Evolutionary conservation across 37 sponge, comb jelly and placozoan species (phyloP).

Genomic region (Beroe ovata): DNA sequence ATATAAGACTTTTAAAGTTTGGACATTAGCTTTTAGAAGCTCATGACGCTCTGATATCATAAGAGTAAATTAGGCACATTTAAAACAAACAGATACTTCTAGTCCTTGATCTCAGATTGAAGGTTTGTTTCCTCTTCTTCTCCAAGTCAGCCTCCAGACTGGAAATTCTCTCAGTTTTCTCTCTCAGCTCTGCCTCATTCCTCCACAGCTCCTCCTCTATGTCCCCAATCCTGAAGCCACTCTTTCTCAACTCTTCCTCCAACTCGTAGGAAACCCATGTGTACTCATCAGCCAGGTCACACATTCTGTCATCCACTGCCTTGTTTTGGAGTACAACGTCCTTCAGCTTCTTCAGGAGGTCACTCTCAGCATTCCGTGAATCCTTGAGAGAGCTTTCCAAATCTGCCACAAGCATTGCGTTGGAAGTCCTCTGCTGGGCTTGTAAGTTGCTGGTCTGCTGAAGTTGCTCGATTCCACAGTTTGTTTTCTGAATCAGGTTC

Average conservation of each 20-base stretch:
- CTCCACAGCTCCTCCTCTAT: background rate
- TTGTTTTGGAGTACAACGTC: conserved; percentile 6
- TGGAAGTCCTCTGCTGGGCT: background rate
- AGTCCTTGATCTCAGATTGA: background rate
- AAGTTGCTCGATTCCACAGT: conserved; percentile 3
- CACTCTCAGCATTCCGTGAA: background rate
- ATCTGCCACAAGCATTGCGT: background rate
- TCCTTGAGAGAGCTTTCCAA: background rate
- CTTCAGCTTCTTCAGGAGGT: conserved; percentile 5
- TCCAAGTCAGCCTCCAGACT: background rate
- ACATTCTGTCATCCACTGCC: conserved; percentile 2
- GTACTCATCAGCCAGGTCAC: conserved; percentile 7
- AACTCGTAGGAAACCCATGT: background rate
- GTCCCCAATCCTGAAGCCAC: background rate
- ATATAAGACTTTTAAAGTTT: no score
- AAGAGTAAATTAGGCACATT: no score
- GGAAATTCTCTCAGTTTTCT: conserved; percentile 2
- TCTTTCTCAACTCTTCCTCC: background rate
- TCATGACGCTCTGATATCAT: no score
- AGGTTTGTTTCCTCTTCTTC: conserved; percentile 19
- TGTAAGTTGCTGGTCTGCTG: background rate
- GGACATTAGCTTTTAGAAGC: no score
- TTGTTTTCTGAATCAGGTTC: background rate
- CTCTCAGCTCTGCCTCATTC: background rate
- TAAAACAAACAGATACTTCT: no score